phyloP scores from a whole-genome alignment of 2,797 vertebrate species.

The Bryconaethiops microstoma region DNA sequence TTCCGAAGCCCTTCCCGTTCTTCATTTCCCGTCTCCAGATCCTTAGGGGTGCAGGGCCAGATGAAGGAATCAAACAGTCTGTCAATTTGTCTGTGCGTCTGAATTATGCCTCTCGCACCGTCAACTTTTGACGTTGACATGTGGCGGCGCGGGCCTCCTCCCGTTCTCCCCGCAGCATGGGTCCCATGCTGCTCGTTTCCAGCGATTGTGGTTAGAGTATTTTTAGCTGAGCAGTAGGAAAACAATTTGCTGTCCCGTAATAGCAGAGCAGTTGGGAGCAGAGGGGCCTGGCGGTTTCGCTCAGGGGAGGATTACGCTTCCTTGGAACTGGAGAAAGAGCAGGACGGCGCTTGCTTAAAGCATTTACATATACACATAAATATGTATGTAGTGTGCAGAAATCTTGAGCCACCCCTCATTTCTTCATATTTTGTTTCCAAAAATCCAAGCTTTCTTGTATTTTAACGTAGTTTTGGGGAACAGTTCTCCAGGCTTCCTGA shows the following conservation, averaged over 20 bases:
- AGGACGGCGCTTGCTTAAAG: conserved; percentile 1
- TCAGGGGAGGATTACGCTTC: conserved; percentile 12
- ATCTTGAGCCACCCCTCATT: too few relatives aligned
- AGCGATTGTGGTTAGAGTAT: conserved; percentile 69
- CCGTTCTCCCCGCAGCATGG: conserved; percentile 29
- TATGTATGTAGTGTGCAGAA: too few relatives aligned
- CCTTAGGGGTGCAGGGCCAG: not conserved
- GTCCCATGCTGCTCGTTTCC: conserved; percentile 67
- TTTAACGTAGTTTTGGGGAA: too few relatives aligned
- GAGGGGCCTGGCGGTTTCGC: conserved; percentile 33
- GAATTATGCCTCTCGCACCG: not conserved
- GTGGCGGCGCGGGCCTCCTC: conserved; percentile 13
- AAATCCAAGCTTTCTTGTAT: too few relatives aligned
- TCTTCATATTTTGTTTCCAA: too few relatives aligned
- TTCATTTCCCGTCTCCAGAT: not conserved
- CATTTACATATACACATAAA: too few relatives aligned
- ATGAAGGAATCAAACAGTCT: conserved; percentile 7
- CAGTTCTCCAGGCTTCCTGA: too few relatives aligned
- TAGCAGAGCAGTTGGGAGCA: conserved; percentile 63
- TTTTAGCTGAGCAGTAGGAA: conserved; percentile 70
- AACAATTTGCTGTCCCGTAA: conserved; percentile 74
- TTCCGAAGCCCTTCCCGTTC: not conserved
- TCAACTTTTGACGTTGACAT: conserved; percentile 32
- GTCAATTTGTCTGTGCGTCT: conserved; percentile 12
- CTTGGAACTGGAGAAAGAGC: conserved; percentile 12